These are phyloP conservation scores for Girardinichthys multiradiatus DNA, from an alignment of 2,113 vertebrate genomes.

Conservation along the genomic window DNA sequence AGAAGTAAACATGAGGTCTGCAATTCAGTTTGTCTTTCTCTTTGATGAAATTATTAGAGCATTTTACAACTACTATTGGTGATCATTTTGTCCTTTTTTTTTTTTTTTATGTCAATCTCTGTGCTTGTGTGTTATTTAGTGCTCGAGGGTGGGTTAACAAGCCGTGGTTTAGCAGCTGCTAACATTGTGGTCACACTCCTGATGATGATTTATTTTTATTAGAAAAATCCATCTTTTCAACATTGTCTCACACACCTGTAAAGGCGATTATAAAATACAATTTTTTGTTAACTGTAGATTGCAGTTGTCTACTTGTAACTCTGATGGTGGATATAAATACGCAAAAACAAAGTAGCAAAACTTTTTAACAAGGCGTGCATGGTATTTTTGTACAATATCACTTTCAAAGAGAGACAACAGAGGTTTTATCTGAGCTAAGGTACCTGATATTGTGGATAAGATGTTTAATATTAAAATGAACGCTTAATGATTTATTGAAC, in stretches of 20 bases:
- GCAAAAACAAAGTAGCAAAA: constrained; percentile 74
- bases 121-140: constrained; percentile 77
- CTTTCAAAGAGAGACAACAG: constrained; percentile 59
- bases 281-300: constrained; percentile 70
- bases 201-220: constrained; percentile 53
- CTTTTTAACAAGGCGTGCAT: constrained; percentile 71
- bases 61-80: constrained; percentile 70
- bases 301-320: constrained; percentile 67
- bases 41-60: constrained; percentile 74
- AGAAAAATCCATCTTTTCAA: constrained; percentile 52
- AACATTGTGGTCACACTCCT: constrained; percentile 72
- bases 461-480: constrained; percentile 42
- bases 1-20: constrained; percentile 63
- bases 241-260: constrained; percentile 66
- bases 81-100: constrained; percentile 77
- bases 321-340: constrained; percentile 66
- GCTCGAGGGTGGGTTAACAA: constrained; percentile 66
- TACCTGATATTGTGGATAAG: constrained; percentile 47
- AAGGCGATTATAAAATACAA: constrained; percentile 63
- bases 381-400: constrained; percentile 79
- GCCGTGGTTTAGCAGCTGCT: constrained; percentile 65
- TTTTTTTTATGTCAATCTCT: constrained; percentile 72
- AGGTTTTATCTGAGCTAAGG: constrained; percentile 55
- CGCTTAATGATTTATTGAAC: constrained; percentile 34
- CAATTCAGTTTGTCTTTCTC: constrained; percentile 71